Base-by-base conservation (phyloP, 2,113 vertebrate species). In the Nanorana parkeri region DNA sequence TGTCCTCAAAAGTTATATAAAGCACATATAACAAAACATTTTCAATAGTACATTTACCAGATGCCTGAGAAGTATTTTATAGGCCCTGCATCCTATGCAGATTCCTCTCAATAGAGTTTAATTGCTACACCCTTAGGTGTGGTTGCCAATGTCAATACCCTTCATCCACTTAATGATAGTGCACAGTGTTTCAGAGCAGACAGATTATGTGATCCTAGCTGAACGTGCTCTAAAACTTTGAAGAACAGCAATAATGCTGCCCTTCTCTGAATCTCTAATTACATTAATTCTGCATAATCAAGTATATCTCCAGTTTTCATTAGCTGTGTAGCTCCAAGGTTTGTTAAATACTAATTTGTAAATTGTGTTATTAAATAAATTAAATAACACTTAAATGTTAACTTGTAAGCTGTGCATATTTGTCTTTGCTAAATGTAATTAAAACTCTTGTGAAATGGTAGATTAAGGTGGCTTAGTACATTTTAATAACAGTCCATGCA, bases 361-460 rank as follows among this genome's bases (percentile, higher is more conserved):
- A 78, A 78, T 68, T 78, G 63, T 78, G 77, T 68, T 68, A 77
- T 29, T 77, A 65, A 77, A 77, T 47, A 77, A 55, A 67, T 77
- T 47, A 77, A 77, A 63, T 54, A 67, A 67, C 61, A 55, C 26
- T 68, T 78, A 67, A 78, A 77, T 67, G 47, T 20, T 55, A 67
- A 65, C 24, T 56, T 26, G 64, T 29, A 77, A 65, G 67, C 76
- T n/a, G 24, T 66, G 10, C 47, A 54, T 78, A 67, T 78, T 78
- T 66, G 24, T 55, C 76, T 67, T 78, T 32, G 11, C 21, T 36
- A 55, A 51, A 67, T 67, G 41, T 65, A 77, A 64, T 65, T 77
- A 47, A 21, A 67, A 20, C 21, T 63, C 55, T 61, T 61, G n/a
- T 24, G 10, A 23, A 63, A 47, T 17, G 23, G 4, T 26, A 64